A percentile compares a stretch with the other conserved stretches of the same genome.
phyloP scores from a whole-genome alignment of 1,140 invertebrate genomes.

The Physella acuta region DNA sequence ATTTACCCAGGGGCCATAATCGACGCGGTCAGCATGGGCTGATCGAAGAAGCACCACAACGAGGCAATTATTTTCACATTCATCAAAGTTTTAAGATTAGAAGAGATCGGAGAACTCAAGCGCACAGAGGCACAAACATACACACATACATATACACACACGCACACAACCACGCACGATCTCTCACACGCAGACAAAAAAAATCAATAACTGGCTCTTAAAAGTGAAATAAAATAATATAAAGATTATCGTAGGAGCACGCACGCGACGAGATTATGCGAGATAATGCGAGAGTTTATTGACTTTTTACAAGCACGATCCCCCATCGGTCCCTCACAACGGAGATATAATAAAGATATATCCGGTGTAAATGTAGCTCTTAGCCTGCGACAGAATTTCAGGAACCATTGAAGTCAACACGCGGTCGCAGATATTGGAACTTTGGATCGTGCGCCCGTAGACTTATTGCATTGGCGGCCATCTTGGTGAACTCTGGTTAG shows the following conservation, averaged over 20 bases:
- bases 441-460: no score
- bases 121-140: no score
- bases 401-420: neutral
- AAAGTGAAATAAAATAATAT: neutral
- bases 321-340: neutral
- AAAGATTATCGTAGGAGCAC: conserved; percentile 3
- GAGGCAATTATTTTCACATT: no score
- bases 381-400: conserved; percentile 7
- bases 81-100: no score
- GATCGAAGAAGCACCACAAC: no score
- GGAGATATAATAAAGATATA: conserved; percentile 21
- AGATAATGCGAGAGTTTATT: conserved; percentile 4
- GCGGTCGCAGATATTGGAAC: no score
- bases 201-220: neutral
- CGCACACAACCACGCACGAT: neutral
- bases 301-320: neutral
- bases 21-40: no score
- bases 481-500: neutral
- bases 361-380: conserved; percentile 13
- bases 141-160: no score
- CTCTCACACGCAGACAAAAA: neutral
- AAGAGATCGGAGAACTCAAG: no score
- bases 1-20: no score
- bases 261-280: conserved; percentile 17
- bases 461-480: no score